A percentile compares a stretch with the other conserved stretches of the same genome.
These are phyloP conservation scores for Caenorhabditis virilis DNA, from an alignment of 2,888 invertebrate genomes.

Conservation along the genomic window DNA sequence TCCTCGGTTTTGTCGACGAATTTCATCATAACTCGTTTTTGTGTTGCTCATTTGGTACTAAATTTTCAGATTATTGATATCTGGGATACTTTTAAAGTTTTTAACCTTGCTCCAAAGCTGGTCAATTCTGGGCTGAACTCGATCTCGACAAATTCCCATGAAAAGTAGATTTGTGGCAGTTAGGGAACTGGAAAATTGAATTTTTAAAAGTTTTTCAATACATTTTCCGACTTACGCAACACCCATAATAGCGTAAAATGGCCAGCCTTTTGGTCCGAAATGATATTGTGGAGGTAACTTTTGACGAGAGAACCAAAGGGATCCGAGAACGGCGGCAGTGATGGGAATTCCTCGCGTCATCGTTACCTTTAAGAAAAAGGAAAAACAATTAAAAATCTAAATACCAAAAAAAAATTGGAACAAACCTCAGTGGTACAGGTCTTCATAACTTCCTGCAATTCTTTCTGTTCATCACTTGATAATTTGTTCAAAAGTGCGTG, in stretches of 20 bases:
- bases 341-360: constrained; percentile 58
- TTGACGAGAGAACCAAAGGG: constrained; percentile 54
- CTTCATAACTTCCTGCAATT: constrained; percentile 45
- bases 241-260: constrained; percentile 61
- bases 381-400: background rate
- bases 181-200: constrained; percentile 34
- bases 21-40: constrained; percentile 34
- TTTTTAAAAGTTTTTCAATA: too few relatives aligned
- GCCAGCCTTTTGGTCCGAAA: constrained; percentile 64
- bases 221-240: constrained; percentile 47
- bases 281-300: constrained; percentile 56
- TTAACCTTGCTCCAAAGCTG: constrained; percentile 50
- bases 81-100: too few relatives aligned
- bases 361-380: constrained; percentile 38
- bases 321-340: constrained; percentile 52
- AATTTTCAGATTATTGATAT: too few relatives aligned
- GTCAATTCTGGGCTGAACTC: constrained; percentile 50
- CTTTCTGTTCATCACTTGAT: constrained; percentile 59
- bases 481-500: constrained; percentile 51
- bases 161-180: constrained; percentile 53
- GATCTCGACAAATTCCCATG: constrained; percentile 57
- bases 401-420: background rate
- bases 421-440: constrained; percentile 54
- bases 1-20: constrained; percentile 39
- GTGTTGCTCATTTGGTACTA: constrained; percentile 28